Base-by-base conservation (phyloP, 2,113 vertebrate genomes). In the Siniperca chuatsi region DNA sequence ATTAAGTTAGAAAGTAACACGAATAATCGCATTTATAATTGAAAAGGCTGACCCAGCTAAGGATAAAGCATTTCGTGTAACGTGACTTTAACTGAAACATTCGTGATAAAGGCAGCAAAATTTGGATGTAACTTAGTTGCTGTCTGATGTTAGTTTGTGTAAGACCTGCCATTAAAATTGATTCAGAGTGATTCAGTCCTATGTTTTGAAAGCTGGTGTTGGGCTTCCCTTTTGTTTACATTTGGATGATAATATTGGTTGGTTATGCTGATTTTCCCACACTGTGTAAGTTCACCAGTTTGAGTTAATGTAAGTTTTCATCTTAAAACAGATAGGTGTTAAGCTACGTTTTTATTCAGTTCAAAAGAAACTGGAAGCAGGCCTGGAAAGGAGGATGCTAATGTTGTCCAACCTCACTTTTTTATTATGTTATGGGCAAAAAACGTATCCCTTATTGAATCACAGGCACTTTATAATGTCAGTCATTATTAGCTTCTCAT, bases 221-320 rank as follows among this genome's bases (percentile, higher is more conserved):
- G 37, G 6, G 23, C 10, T 69, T 52, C 13, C 11, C 2, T 33
- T 40, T 21, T 86, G 68, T 86, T 81, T 73, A 77, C 68, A 65
- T 66, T 16, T 40, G 23, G 12, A 6, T 33, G 33, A 25, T 20
- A 33, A 25, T 46, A 29, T 8, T 13, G 5, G 10, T 61, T 21
- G 16, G 10, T 57, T 46, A 33, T 55, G 52, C 15, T 52, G 20
- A 20, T 54, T 35, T 58, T 6, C 0, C 3, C 37, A 21, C 23
- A 29, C 40, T 75, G 77, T 42, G 20, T 12, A 21, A 54, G 3
- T 57, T 44, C 6, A 33, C 8, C 8, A 67, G 15, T n/a, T 44
- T 44, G 50, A 46, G 35, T 58, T 33, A 44, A 2, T 35, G 13
- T 25, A 8, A 50, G 2, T 50, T 35, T 18, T 15, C 8, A 62